A percentile compares a stretch with the other conserved stretches of the same genome.
phyloP scores from a whole-genome alignment of 2,888 invertebrate genomes.

The Meliscaeva auricollis region DNA sequence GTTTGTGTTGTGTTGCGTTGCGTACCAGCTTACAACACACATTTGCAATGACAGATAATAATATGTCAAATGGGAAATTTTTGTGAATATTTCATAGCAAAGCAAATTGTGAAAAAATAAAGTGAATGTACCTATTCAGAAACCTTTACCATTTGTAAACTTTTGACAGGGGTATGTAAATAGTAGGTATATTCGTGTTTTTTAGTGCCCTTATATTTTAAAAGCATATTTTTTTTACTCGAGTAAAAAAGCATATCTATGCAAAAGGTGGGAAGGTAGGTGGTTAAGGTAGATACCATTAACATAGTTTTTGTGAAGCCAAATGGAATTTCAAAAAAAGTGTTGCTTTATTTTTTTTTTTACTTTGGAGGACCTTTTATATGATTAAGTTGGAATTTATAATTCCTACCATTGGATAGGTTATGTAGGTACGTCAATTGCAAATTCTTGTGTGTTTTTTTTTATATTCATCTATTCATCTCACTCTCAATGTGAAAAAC shows the following conservation, averaged over 20 bases:
- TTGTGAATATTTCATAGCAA: background rate
- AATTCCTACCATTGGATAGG: no score
- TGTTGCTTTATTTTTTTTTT: background rate
- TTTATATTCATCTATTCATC: no score
- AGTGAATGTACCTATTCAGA: background rate
- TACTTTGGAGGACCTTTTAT: background rate
- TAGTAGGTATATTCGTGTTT: no score
- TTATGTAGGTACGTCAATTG: no score
- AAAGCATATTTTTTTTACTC: background rate
- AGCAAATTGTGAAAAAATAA: background rate
- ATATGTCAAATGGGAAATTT: slow-evolving; percentile 1
- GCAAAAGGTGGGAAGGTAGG: no score
- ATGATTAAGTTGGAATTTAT: no score
- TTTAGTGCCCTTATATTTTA: background rate
- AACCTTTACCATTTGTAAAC: background rate
- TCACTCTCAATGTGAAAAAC: no score
- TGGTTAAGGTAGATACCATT: background rate
- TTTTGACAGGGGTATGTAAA: background rate
- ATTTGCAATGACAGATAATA: slow-evolving; percentile 17
- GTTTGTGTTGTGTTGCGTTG: background rate
- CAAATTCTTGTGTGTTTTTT: no score
- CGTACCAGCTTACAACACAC: background rate
- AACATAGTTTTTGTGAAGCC: background rate
- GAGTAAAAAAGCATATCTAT: background rate
- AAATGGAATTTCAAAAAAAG: background rate